Evolutionary conservation across 2,888 invertebrate species (phyloP), one percentile per base, ranked within the genome.

Genomic region (Boloria euphrosyne): DNA sequence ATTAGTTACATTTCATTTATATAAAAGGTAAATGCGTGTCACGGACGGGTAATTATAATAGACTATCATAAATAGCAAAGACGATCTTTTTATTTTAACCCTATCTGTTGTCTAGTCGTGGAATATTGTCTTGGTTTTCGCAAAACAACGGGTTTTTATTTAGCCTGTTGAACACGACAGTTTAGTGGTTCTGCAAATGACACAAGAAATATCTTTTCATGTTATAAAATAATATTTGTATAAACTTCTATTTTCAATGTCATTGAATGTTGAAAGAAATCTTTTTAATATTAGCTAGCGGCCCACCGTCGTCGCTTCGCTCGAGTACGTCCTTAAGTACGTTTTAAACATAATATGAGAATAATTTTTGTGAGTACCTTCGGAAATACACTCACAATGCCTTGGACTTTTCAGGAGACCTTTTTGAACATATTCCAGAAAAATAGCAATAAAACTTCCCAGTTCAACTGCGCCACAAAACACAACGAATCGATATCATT

Each of bases 211-310:
- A 58, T 68, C 53, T 54, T 43, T 60, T 69, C 54, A 62, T 65
- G 51, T 65, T 62, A 59, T 62, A 65, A 67, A 69, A 65, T 51
- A 61, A 51, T 76, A 76, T 72, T 74, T 77, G 76, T 68, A 71
- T 64, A 71, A 73, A 66, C 57, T 64, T 13, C 49, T 61, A 53
- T 61, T 46, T 66, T 67, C 43, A 63, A 67, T 54, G 53, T 63
- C 64, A 59, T 22, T 46, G 47, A 38, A 17, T 38, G 51, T 5
- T 27, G 27, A 22, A 3, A 46, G 16, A 46, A 57, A 57, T 57
- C 10, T 57, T n/a, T 44, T 44, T 22, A 46, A 13, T 57, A n/a
- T 46, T n/a, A 46, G 4, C 38, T 14, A 46, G 7, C 10, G 22
- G 3, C 22, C 22, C 3, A 22, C 22, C 1, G 22, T 22, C 22